These are phyloP conservation scores for Rhadina sibilatrix DNA, from an alignment of 2,113 vertebrate species.

Conservation along the genomic window DNA sequence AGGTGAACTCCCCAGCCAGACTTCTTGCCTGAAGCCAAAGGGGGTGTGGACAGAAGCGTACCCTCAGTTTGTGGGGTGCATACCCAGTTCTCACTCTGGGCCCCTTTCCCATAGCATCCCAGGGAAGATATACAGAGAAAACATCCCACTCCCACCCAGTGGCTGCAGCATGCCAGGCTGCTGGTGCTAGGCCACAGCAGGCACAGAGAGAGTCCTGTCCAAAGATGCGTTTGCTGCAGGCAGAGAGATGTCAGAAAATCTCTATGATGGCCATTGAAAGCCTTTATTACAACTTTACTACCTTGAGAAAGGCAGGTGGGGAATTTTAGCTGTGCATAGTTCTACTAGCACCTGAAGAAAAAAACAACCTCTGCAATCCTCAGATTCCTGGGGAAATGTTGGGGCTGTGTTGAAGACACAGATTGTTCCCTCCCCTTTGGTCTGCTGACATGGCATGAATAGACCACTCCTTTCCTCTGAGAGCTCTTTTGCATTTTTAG, in stretches of 20 bases:
- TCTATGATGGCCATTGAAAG: fast-evolving
- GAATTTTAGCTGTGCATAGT: background rate
- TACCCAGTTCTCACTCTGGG: background rate
- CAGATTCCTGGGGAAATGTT: background rate
- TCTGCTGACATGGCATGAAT: background rate
- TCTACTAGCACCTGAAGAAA: background rate
- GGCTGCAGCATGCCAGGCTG: background rate
- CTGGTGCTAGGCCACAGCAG: background rate
- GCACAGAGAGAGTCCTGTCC: background rate
- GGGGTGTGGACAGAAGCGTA: background rate
- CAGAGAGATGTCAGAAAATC: background rate
- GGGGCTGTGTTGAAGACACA: background rate
- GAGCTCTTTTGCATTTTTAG: background rate
- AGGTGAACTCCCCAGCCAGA: background rate
- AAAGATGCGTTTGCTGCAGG: background rate
- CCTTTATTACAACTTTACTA: background rate
- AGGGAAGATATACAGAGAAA: background rate
- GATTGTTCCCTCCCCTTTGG: background rate
- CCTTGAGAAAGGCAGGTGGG: background rate
- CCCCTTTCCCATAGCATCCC: background rate
- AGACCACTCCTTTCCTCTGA: background rate
- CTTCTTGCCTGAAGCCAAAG: background rate
- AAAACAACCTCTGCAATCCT: background rate
- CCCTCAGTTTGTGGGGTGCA: background rate
- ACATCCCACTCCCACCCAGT: background rate